These are phyloP conservation scores for Macroglossus sobrinus DNA, from an alignment of 2,113 vertebrate species.

Conservation along the genomic window DNA sequence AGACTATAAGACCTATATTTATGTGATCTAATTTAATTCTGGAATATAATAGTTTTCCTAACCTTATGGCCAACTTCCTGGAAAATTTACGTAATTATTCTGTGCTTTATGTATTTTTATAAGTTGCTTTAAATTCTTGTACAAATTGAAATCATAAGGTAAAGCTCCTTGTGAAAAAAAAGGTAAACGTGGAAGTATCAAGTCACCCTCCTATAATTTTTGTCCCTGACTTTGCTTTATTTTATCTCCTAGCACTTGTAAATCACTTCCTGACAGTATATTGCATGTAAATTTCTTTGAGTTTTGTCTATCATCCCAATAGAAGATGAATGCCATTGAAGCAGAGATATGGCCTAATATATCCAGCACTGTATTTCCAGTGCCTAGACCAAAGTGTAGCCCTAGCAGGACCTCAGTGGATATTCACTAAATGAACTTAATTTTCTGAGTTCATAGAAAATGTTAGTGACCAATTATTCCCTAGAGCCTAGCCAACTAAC, in stretches of 20 bases:
- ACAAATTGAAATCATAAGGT: background rate
- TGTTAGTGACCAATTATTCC: background rate
- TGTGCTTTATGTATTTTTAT: background rate
- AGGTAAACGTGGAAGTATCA: background rate
- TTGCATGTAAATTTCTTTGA: background rate
- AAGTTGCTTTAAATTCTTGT: background rate
- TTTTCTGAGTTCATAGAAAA: background rate
- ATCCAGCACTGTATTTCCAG: background rate
- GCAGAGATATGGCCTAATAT: background rate
- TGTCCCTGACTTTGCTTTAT: background rate
- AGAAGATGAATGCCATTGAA: background rate
- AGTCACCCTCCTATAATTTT: background rate
- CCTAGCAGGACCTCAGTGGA: background rate
- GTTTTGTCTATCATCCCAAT: background rate
- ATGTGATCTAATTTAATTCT: background rate
- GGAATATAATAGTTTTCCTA: background rate
- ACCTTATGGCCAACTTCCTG: background rate
- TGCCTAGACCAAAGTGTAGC: background rate
- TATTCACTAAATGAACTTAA: background rate
- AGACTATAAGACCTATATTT: background rate
- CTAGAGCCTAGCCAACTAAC: background rate
- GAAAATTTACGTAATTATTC: background rate
- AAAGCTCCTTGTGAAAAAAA: background rate
- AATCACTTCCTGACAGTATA: background rate
- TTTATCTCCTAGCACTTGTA: background rate